phyloP scores from a whole-genome alignment of 2,888 invertebrate genomes.

The Saturnia japonica region DNA sequence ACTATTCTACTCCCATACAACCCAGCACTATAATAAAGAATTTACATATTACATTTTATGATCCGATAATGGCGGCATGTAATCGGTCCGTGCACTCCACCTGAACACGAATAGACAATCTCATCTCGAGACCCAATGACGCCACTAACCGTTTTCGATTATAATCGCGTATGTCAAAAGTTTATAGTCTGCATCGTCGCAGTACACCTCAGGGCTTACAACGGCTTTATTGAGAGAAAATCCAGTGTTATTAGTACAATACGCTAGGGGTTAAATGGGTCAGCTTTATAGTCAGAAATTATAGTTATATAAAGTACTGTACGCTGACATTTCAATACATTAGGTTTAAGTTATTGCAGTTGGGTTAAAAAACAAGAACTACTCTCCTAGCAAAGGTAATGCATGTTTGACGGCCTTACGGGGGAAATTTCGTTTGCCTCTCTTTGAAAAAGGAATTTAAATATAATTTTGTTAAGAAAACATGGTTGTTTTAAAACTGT shows the following conservation, averaged over 20 bases:
- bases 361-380: no score
- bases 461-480: no score
- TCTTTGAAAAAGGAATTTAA: no score
- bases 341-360: no score
- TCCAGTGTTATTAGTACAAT: neutral
- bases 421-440: no score
- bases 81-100: constrained; percentile 14
- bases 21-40: neutral
- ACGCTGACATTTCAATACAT: neutral
- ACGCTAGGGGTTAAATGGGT: neutral
- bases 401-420: no score
- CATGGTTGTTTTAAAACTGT: no score
- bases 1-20: neutral
- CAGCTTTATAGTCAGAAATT: neutral
- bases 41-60: neutral
- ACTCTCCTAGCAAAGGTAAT: no score
- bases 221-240: neutral
- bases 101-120: constrained; percentile 17
- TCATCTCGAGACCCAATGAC: constrained; percentile 27
- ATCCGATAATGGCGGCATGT: neutral
- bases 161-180: constrained; percentile 17
- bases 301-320: neutral
- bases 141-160: constrained; percentile 27
- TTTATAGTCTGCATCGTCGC: neutral
- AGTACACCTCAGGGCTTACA: constrained; percentile 7